These are phyloP conservation scores for Galeopsomyia nigrocyanea DNA, from an alignment of 2,888 invertebrate genomes.

Conservation along the genomic window DNA sequence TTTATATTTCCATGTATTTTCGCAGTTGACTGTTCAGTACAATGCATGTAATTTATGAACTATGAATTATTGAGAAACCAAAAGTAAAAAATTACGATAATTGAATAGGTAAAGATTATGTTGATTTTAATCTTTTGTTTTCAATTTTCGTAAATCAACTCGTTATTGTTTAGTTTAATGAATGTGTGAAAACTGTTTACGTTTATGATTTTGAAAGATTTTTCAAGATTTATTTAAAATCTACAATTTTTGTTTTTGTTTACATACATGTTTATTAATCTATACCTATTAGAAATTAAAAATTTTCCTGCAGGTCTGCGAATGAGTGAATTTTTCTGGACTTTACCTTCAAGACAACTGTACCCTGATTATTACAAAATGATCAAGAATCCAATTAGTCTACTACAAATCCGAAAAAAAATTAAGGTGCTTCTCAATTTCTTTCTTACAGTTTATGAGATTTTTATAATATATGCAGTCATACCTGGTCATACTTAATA, in stretches of 20 bases:
- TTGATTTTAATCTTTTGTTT: neutral
- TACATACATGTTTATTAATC: neutral
- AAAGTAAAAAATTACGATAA: no score
- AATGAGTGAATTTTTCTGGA: constrained; percentile 94
- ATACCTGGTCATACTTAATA: neutral
- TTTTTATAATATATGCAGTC: neutral
- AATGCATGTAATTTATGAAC: no score
- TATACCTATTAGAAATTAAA: neutral
- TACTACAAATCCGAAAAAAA: constrained; percentile 90
- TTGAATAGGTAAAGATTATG: no score
- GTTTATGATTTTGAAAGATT: neutral
- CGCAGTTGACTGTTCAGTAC: no score
- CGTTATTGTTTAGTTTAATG: neutral
- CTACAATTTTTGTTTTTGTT: neutral
- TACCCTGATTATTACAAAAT: constrained; percentile 99
- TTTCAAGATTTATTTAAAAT: constrained; percentile 1
- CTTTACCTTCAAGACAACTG: constrained; percentile 88
- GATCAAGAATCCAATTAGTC: constrained; percentile 94
- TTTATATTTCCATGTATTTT: no score
- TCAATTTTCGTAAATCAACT: neutral
- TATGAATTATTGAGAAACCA: no score
- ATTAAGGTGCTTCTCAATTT: constrained; percentile 71
- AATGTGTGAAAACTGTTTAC: no score
- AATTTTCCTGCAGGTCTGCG: constrained; percentile 74
- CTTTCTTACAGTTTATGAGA: neutral